Conservation (phyloP, 2,888 invertebrate species). For the Lymantria monacha region DNA sequence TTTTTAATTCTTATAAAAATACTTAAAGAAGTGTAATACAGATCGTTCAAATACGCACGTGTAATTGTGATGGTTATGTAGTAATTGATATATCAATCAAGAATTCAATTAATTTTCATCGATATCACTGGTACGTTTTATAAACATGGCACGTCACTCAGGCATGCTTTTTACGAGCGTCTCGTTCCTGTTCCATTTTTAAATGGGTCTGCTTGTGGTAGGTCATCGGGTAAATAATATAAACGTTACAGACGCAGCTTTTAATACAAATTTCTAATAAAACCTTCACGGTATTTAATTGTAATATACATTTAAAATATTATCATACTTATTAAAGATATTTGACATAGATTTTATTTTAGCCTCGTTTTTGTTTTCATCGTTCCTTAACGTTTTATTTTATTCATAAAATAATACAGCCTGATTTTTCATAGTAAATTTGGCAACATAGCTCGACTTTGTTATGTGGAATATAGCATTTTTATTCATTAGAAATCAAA, state of each 20-base stretch:
- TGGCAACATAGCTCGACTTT: too few species aligned
- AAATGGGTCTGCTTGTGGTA: constrained; percentile 75
- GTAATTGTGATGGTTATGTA: background rate
- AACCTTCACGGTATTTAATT: background rate
- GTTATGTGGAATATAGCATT: too few species aligned
- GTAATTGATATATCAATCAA: background rate
- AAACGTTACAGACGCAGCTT: constrained; percentile 10
- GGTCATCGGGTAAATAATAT: constrained; percentile 62
- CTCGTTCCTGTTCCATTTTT: constrained; percentile 74
- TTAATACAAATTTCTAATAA: too few species aligned
- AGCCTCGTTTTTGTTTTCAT: too few species aligned
- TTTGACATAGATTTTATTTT: too few species aligned
- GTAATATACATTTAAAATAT: too few species aligned
- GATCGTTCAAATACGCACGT: background rate
- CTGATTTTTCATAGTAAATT: too few species aligned
- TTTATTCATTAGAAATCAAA: too few species aligned
- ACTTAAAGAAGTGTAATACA: background rate
- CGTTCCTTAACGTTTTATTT: too few species aligned
- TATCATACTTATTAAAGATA: too few species aligned
- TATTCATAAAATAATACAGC: too few species aligned
- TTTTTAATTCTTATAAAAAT: background rate
- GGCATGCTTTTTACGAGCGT: constrained; percentile 70
- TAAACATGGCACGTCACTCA: constrained; percentile 47
- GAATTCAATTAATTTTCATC: constrained; percentile 20
- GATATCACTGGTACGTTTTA: constrained; percentile 15